Evolutionary conservation across 1,140 invertebrate genomes (phyloP).

Genomic region (Idris sp.): DNA sequence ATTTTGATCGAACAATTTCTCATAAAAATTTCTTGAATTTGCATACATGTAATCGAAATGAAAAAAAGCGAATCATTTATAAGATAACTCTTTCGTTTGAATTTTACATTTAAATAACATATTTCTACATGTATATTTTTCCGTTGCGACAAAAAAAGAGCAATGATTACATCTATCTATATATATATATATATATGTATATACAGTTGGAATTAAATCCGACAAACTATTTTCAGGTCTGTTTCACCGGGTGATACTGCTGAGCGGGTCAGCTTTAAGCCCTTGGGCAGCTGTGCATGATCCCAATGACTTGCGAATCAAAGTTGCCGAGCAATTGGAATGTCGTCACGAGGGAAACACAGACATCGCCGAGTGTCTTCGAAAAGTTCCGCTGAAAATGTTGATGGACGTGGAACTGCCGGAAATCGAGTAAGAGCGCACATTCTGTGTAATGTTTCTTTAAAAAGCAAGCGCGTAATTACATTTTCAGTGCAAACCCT

Average conservation of each 20-base stretch:
- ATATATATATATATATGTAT: too few species aligned
- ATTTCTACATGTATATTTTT: too few species aligned
- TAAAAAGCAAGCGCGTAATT: too few species aligned
- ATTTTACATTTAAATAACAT: too few species aligned
- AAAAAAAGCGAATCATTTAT: too few species aligned
- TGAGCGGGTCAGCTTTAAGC: slow-evolving; percentile 92
- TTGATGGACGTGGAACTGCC: slow-evolving; percentile 83
- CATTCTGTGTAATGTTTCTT: too few species aligned
- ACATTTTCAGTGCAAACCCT: not conserved
- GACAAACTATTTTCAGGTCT: slow-evolving; percentile 81
- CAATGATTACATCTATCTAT: too few species aligned
- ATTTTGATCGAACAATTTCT: too few species aligned
- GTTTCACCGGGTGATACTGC: slow-evolving; percentile 89
- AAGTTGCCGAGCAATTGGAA: slow-evolving; percentile 85
- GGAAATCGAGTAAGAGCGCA: slow-evolving; percentile 77
- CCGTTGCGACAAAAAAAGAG: too few species aligned
- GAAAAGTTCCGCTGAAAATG: slow-evolving; percentile 80
- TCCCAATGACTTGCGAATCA: slow-evolving; percentile 83
- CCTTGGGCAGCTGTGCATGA: slow-evolving; percentile 89
- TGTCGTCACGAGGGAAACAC: slow-evolving; percentile 76
- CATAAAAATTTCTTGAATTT: too few species aligned
- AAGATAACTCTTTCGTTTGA: too few species aligned
- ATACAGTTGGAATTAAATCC: slow-evolving; percentile 15
- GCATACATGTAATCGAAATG: too few species aligned
- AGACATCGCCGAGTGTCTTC: slow-evolving; percentile 80